A percentile compares a stretch with the other conserved stretches of the same genome.
Evolutionary conservation across 2,113 vertebrate genomes (phyloP).

Genomic region (Neogale vison): DNA sequence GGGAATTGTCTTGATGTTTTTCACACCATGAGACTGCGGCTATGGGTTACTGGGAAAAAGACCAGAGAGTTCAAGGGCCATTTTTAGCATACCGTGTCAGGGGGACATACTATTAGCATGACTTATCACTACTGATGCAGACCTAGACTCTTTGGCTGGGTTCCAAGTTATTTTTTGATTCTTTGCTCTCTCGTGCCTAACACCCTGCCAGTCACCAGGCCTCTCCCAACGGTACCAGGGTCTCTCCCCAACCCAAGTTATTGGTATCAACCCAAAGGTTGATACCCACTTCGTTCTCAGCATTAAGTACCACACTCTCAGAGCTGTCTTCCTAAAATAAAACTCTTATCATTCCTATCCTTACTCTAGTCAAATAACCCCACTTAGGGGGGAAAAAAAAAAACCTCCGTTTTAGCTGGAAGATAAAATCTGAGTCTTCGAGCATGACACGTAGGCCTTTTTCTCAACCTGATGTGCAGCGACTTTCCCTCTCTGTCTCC

Average conservation of each 20-base stretch:
- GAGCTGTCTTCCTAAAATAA: background rate
- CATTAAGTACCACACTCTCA: background rate
- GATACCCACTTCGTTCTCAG: background rate
- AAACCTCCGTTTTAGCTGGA: background rate
- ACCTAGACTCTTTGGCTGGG: background rate
- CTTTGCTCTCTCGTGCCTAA: background rate
- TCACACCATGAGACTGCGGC: background rate
- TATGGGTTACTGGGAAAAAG: background rate
- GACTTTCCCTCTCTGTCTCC: background rate
- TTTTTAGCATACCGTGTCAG: background rate
- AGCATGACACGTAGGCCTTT: background rate
- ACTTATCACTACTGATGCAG: background rate
- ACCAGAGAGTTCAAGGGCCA: background rate
- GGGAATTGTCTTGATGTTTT: conserved; percentile 8
- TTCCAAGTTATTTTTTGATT: background rate
- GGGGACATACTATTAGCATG: background rate
- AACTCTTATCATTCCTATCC: background rate
- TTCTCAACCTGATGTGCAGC: background rate
- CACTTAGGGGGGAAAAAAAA: background rate
- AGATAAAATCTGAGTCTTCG: background rate
- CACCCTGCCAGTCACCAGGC: background rate
- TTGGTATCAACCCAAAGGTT: background rate
- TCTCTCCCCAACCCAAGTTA: background rate
- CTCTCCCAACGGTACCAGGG: background rate
- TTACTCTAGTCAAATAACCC: background rate